Percentiles rank a stretch among this genome's conserved stretches.
Evolutionary conservation across 2,797 vertebrate genomes (phyloP).

Genomic region (Lepus oiostolus): DNA sequence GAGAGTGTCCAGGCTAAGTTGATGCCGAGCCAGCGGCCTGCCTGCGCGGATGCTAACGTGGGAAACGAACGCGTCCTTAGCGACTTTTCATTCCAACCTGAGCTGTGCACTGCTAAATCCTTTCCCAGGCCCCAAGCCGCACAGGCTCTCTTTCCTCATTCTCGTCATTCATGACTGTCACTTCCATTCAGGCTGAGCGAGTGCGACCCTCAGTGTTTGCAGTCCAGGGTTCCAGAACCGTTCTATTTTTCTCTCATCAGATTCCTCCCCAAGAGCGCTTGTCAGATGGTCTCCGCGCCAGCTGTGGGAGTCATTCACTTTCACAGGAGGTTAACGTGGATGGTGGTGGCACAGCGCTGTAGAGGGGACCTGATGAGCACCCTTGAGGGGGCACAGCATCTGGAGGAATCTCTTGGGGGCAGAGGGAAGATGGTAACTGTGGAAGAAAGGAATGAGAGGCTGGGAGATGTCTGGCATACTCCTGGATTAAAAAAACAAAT

Average conservation of each 20-base stretch:
- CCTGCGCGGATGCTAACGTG: constrained; percentile 56
- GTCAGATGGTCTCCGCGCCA: not conserved
- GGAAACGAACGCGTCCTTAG: not conserved
- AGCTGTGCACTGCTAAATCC: not conserved
- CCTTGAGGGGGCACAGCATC: not conserved
- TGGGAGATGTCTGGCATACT: constrained; percentile 76
- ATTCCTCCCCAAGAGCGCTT: constrained; percentile 6
- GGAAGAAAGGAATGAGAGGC: constrained; percentile 75
- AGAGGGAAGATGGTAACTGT: not conserved
- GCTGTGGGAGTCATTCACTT: not conserved
- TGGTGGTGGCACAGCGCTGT: too few species aligned
- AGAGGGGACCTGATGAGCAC: not conserved
- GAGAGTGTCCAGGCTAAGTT: constrained; percentile 6
- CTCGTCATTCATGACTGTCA: not conserved
- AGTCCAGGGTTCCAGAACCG: not conserved
- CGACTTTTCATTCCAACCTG: not conserved
- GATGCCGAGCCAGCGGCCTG: constrained; percentile 62
- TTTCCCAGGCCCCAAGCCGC: not conserved
- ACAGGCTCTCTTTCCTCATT: not conserved
- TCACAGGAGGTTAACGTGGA: not conserved
- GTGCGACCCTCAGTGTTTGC: not conserved
- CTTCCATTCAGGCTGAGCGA: not conserved
- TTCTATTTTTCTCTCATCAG: not conserved
- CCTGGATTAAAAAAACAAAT: constrained; percentile 9
- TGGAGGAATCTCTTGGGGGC: not conserved